A percentile compares a stretch with the other conserved stretches of the same genome.
These are phyloP conservation scores for Drosophila watanabei DNA, from an alignment of 1,140 invertebrate species.

Conservation along the genomic window DNA sequence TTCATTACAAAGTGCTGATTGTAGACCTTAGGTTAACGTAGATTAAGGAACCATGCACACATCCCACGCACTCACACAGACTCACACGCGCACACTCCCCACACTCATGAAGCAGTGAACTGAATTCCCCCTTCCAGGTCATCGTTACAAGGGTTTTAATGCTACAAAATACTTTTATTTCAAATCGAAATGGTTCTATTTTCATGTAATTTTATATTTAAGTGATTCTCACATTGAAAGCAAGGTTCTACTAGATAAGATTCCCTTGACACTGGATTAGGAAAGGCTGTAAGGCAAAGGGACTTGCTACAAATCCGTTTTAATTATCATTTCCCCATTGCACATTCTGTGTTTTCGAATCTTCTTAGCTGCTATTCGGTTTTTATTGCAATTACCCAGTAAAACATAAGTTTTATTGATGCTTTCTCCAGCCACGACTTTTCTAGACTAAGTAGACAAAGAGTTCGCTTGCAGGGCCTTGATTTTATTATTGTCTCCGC, in stretches of 20 bases:
- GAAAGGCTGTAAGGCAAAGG: background rate
- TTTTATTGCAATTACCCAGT: background rate
- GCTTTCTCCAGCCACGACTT: constrained; percentile 9
- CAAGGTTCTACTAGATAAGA: background rate
- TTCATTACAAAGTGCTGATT: constrained; percentile 51
- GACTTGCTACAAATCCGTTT: background rate
- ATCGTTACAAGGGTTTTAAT: background rate
- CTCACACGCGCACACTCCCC: background rate
- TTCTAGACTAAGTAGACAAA: constrained; percentile 23
- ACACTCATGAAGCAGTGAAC: background rate
- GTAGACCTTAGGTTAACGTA: constrained; percentile 53
- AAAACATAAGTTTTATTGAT: background rate
- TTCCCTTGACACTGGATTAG: background rate
- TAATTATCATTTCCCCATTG: background rate
- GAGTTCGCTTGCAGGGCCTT: constrained; percentile 3
- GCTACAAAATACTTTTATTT: background rate
- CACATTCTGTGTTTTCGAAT: constrained; percentile 3
- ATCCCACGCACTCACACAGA: constrained; percentile 17
- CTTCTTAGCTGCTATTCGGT: background rate
- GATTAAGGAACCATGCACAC: constrained; percentile 41
- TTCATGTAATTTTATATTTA: background rate
- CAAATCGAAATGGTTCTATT: background rate
- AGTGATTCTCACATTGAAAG: background rate
- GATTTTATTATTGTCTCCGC: constrained; percentile 15
- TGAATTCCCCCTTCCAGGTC: background rate